Evolutionary conservation across 2,797 vertebrate species (phyloP).

Genomic region (Dendrocincla tyrannina): DNA sequence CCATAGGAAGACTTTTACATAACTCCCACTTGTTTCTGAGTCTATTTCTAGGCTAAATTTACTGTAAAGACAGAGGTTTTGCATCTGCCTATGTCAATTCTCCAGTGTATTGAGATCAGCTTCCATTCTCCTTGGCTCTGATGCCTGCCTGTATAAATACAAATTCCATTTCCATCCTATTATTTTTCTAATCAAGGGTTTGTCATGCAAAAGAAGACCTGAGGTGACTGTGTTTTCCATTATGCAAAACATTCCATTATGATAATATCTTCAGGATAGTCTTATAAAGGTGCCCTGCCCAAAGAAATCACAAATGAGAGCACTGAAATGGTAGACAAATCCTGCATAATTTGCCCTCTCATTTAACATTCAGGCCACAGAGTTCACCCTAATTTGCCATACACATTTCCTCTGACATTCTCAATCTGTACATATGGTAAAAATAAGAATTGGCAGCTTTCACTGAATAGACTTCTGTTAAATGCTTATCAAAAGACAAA

Average conservation of each 20-base stretch:
- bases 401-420: constrained; percentile 44
- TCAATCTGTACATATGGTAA: constrained; percentile 5
- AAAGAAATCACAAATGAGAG: constrained; percentile 58
- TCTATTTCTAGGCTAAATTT: constrained; percentile 44
- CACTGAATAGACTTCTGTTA: constrained; percentile 49
- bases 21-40: neutral
- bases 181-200: constrained; percentile 80
- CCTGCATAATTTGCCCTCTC: constrained; percentile 46
- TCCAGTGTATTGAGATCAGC: constrained; percentile 48
- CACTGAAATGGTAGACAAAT: constrained; percentile 50
- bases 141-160: constrained; percentile 73
- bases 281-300: constrained; percentile 64
- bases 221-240: constrained; percentile 67
- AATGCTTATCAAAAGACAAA: constrained; percentile 48
- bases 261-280: constrained; percentile 70
- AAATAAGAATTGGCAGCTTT: constrained; percentile 58
- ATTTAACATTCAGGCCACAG: constrained; percentile 65
- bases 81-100: constrained; percentile 42
- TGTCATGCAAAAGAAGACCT: constrained; percentile 78
- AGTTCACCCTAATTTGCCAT: constrained; percentile 64
- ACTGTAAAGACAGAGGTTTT: constrained; percentile 30
- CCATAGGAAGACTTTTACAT: neutral
- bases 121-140: constrained; percentile 57
- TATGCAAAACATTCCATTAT: constrained; percentile 74
- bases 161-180: constrained; percentile 79